These are phyloP conservation scores for Tautogolabrus adspersus DNA, from an alignment of 2,113 vertebrate species.

Conservation along the genomic window DNA sequence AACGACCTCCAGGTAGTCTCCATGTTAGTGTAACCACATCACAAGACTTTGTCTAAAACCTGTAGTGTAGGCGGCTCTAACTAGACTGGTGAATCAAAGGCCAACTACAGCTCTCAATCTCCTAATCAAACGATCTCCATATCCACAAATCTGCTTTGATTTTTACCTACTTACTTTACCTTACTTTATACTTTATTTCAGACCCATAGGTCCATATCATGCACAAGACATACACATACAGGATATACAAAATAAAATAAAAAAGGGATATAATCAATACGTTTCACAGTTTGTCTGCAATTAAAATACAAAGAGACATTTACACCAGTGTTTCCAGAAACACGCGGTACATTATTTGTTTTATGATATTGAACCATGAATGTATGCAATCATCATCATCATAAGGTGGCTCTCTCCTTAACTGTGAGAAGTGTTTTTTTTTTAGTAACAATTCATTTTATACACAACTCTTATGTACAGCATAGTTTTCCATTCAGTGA, in stretches of 20 bases:
- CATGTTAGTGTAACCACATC: background rate
- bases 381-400: background rate
- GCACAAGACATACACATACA: too few relatives aligned
- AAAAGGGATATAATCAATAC: too few relatives aligned
- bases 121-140: background rate
- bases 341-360: background rate
- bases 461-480: background rate
- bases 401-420: background rate
- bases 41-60: background rate
- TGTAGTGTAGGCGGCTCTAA: background rate
- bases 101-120: background rate
- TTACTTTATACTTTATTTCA: too few relatives aligned
- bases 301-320: too few relatives aligned
- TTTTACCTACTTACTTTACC: too few relatives aligned
- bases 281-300: too few relatives aligned
- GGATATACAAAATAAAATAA: too few relatives aligned
- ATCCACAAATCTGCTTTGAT: background rate
- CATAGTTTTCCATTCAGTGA: background rate
- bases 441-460: too few relatives aligned
- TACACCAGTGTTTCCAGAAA: too few relatives aligned
- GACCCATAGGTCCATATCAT: too few relatives aligned
- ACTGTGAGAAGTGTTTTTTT: too few relatives aligned
- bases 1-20: background rate
- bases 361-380: background rate
- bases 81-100: background rate